Evolutionary conservation across 2,888 invertebrate species (phyloP), one percentile per base, ranked within the genome.

Genomic region (Ommatoiulus sabulosus): DNA sequence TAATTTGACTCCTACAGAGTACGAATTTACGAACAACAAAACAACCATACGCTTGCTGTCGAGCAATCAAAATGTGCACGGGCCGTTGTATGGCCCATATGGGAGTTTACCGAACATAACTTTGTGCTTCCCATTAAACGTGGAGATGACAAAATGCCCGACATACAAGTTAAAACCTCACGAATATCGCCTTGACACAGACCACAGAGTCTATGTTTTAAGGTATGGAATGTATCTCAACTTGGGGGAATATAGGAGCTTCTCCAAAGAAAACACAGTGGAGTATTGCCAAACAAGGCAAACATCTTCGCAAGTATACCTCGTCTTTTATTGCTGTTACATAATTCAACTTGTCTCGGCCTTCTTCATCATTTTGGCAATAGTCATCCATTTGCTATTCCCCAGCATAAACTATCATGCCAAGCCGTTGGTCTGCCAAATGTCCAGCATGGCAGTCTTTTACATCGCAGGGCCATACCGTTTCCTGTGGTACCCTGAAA

Each of bases 341-440:
- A 35, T 52, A 12, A 20, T 57, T n/a, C 43, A 86, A 52, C 5
- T 52, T 3, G 48, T 89, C 17, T 88, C 87, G n/a, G 87, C 89
- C 15, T n/a, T 48, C 4, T 85, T 87, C 48, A 87, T 89, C 6
- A 12, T 88, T 20, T 7, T 88, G 24, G 84, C 89, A 24, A 88
- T 89, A 17, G 43, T 89, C 10, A 20, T 89, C 52, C 89, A 89
- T 87, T 35, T 89, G 5, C 12, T 89, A 3, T 44, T 89, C 48
- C 89, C 89, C n/a, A 87, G 89, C 24, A 46, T 89, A 3, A 89
- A 88, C 85, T 89, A 87, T 20, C 89, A 89, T 52, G 89, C 89
- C 43, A 89, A 89, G 20, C 89, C 89, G 3, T 85, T 89, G 24
- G 86, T 89, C n/a, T 88, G 89, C 44, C 89, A 89, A 20, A 89